These are phyloP conservation scores for Aphodius granarius DNA, from an alignment of 2,888 invertebrate species.

Conservation along the genomic window DNA sequence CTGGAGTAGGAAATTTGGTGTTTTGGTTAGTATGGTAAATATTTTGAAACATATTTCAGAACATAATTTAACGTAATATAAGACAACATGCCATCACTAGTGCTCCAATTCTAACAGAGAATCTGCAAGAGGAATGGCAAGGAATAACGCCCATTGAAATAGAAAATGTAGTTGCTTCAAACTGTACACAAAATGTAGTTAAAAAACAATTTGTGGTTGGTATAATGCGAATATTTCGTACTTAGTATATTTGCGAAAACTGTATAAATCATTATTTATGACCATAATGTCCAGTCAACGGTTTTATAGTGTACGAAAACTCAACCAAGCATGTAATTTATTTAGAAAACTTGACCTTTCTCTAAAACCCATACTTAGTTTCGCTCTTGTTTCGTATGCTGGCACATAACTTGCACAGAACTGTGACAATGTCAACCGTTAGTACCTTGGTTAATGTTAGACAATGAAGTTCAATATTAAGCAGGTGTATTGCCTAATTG, in stretches of 20 bases:
- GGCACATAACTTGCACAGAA: not conserved
- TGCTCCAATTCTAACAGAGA: too few relatives aligned
- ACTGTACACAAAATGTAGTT: too few relatives aligned
- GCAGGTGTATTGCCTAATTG: not conserved
- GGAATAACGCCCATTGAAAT: too few relatives aligned
- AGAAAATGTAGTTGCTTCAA: too few relatives aligned
- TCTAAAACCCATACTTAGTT: not conserved
- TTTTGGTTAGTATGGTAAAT: too few relatives aligned
- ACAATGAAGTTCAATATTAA: not conserved
- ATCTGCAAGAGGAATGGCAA: too few relatives aligned
- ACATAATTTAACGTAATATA: too few relatives aligned
- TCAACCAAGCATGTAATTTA: conserved; percentile 1
- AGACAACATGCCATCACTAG: too few relatives aligned
- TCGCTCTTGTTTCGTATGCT: not conserved
- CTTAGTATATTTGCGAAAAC: not conserved
- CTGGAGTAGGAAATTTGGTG: too few relatives aligned
- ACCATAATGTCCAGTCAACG: not conserved
- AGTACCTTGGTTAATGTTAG: not conserved
- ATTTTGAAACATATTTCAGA: too few relatives aligned
- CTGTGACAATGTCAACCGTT: not conserved
- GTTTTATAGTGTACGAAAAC: not conserved
- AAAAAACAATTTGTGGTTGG: too few relatives aligned
- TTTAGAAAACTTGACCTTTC: conserved; percentile 18
- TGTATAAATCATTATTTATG: not conserved
- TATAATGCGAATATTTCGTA: not conserved